phyloP scores from a whole-genome alignment of 2,888 invertebrate species.

The Conus canariensis region DNA sequence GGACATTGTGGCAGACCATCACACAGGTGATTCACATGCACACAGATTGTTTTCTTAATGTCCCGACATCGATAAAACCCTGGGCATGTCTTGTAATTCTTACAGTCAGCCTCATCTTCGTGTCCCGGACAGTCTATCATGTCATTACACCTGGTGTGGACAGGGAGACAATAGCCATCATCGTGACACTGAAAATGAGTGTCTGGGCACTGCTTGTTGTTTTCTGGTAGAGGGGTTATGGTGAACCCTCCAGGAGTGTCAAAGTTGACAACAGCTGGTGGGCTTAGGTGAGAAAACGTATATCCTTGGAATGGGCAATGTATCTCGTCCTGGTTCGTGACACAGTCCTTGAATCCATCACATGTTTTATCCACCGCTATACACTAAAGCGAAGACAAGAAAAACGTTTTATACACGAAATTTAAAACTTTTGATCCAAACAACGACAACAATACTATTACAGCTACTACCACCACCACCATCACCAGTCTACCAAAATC shows the following conservation, averaged over 20 bases:
- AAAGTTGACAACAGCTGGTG: neutral
- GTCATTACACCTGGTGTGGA: constrained; percentile 20
- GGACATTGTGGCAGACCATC: constrained; percentile 45
- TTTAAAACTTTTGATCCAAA: no score
- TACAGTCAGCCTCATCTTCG: constrained; percentile 18
- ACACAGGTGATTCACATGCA: constrained; percentile 39
- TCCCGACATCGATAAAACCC: constrained; percentile 43
- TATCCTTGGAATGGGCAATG: no score
- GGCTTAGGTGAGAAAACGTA: neutral
- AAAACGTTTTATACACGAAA: no score
- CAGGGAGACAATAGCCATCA: constrained; percentile 11
- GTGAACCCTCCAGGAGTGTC: neutral
- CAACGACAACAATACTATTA: no score
- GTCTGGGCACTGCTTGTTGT: neutral
- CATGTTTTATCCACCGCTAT: no score
- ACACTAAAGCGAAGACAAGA: no score
- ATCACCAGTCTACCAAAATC: no score
- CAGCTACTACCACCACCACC: no score
- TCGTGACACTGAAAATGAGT: constrained; percentile 29
- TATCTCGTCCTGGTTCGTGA: no score
- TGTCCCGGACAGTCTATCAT: constrained; percentile 13
- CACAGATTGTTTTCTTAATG: constrained; percentile 24
- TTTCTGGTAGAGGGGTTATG: neutral
- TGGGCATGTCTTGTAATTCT: constrained; percentile 4
- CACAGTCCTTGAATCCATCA: no score